phyloP scores from a whole-genome alignment of 2,797 vertebrate genomes.

The Megalops cyprinoides region DNA sequence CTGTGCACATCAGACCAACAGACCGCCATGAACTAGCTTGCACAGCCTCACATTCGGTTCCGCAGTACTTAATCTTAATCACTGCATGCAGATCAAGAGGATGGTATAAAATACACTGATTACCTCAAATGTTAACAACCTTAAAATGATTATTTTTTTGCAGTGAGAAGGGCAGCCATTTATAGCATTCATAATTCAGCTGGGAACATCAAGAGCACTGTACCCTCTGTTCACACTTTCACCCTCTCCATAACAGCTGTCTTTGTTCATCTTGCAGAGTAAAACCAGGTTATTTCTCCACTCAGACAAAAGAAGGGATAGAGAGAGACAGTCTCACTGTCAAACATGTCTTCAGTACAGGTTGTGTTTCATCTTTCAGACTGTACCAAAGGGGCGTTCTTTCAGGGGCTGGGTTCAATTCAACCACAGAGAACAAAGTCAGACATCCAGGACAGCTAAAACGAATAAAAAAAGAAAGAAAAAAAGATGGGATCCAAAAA shows the following conservation, averaged over 20 bases:
- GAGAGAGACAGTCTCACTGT: neutral
- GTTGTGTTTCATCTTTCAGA: neutral
- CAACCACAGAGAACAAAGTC: neutral
- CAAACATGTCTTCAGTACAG: neutral
- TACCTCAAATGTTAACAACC: neutral
- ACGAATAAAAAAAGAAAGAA: neutral
- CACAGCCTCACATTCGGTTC: neutral
- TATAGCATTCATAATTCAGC: neutral
- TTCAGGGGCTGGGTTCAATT: neutral
- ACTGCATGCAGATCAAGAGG: neutral
- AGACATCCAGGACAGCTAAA: neutral
- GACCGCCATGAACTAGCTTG: neutral
- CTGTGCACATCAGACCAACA: neutral
- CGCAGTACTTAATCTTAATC: slow-evolving; percentile 5
- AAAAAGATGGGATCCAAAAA: neutral
- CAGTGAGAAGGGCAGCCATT: neutral
- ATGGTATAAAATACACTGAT: neutral
- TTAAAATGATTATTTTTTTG: neutral
- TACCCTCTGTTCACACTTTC: neutral
- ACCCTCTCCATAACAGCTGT: neutral
- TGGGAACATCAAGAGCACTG: neutral
- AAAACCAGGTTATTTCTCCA: neutral
- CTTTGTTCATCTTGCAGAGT: neutral
- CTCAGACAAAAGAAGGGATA: neutral
- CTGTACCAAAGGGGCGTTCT: neutral